Percentiles rank a stretch among this genome's conserved stretches.
Evolutionary conservation across 2,888 invertebrate species (phyloP).

Genomic region (Myathropa florea): DNA sequence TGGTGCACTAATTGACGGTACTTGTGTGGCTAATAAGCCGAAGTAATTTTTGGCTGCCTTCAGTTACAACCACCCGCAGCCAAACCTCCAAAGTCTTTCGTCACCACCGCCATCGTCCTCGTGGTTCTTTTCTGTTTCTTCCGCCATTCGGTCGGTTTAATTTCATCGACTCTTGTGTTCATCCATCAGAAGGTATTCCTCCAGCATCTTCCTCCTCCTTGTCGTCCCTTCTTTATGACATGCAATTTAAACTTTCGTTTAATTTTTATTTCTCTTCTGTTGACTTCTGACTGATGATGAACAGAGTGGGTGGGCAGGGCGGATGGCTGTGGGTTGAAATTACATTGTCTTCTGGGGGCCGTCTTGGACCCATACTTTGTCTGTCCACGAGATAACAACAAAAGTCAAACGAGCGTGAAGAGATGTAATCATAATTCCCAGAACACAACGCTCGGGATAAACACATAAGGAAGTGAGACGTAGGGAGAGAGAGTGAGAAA

Average conservation of each 20-base stretch:
- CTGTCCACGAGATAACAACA: conserved; percentile 41
- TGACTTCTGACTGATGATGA: conserved; percentile 50
- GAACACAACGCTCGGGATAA: conserved; percentile 1
- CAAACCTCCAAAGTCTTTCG: background rate
- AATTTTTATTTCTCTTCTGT: conserved; percentile 57
- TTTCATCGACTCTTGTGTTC: conserved; percentile 38
- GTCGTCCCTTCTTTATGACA: conserved; percentile 47
- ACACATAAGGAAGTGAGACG: background rate
- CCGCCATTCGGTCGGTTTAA: conserved; percentile 48
- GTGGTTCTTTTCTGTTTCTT: conserved; percentile 7
- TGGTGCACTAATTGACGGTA: conserved; percentile 65
- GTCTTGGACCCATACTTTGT: background rate
- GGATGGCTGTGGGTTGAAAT: background rate
- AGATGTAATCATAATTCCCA: conserved; percentile 61
- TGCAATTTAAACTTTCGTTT: conserved; percentile 69
- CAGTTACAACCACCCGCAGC: background rate
- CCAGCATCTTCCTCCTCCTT: background rate
- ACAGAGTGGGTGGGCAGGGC: background rate
- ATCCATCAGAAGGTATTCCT: conserved; percentile 39
- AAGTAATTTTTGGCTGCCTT: conserved; percentile 40
- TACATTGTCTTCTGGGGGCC: conserved; percentile 40
- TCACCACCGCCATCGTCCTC: background rate
- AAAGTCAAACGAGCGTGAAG: conserved; percentile 50
- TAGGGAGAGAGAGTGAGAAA: background rate
- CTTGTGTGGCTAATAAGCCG: conserved; percentile 64